phyloP scores from a whole-genome alignment of 2,888 invertebrate species.

The Silvanus unidentatus region DNA sequence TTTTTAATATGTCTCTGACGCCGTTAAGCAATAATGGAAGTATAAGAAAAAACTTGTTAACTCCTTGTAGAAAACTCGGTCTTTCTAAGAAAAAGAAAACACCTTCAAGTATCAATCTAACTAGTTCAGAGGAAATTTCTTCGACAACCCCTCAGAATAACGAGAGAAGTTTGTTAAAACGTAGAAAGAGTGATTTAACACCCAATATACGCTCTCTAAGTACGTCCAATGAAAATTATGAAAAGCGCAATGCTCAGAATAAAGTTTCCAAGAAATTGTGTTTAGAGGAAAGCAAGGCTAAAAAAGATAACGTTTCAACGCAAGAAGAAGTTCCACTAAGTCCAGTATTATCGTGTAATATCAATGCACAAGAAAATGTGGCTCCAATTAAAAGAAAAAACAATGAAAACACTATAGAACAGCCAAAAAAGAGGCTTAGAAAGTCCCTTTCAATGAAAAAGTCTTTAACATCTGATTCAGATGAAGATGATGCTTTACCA shows the following conservation, averaged over 20 bases:
- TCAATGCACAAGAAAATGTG: too few relatives aligned
- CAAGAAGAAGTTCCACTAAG: neutral
- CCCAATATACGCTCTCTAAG: too few relatives aligned
- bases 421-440: neutral
- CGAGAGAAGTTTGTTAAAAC: neutral
- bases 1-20: too few relatives aligned
- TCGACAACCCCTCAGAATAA: slow-evolving; percentile 13
- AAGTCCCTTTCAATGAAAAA: neutral
- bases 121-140: slow-evolving; percentile 2
- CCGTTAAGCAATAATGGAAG: slow-evolving; percentile 34
- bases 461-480: neutral
- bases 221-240: too few relatives aligned
- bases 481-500: too few relatives aligned
- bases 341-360: too few relatives aligned
- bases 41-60: slow-evolving; percentile 50
- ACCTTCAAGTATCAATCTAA: slow-evolving; percentile 10
- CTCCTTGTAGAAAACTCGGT: slow-evolving; percentile 52
- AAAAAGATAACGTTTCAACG: neutral
- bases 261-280: neutral
- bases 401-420: neutral
- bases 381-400: too few relatives aligned
- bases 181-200: neutral
- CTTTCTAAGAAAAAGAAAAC: slow-evolving; percentile 44
- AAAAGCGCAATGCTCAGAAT: neutral
- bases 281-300: neutral